Evolutionary conservation across 2,113 vertebrate genomes (phyloP), one percentile per base, ranked within the genome.

Genomic region (Odobenus rosmarus): DNA sequence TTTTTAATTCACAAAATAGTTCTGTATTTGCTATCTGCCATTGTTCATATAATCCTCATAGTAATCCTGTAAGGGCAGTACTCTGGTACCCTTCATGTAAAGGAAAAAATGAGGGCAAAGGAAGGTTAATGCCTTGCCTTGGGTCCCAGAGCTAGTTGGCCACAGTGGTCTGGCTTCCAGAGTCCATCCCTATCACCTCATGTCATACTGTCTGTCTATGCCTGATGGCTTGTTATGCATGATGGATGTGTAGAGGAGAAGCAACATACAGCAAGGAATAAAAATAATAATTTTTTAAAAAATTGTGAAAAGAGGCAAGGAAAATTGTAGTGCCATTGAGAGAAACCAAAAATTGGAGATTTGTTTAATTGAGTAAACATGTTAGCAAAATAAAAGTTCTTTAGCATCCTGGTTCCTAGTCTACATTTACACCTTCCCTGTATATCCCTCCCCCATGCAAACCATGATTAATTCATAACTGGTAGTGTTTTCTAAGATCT

Each of bases 371-470:
- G 49, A 59, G 9, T 59, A 18, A 69, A 26, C 2, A 11, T 46
- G 28, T 42, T 5, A 76, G 12, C 39, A 72, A 74, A 76, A 84
- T 16, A 21, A 5, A 59, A 57, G 18, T 36, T 42, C n/a, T 55
- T 59, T 90, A 2, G 72, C 2, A 39, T 18, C 12, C 12, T 61
- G 15, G 5, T 24, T 36, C 12, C 36, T 51, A 49, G 7, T 55
- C 14, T 59, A 3, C 12, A n/a, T 21, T 5, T 62, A n/a, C 0
- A 26, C 2, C 49, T 8, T 10, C 31, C 1, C 8, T 28, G 0
- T 64, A 0, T 28, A 31, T n/a, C 24, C 5, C 3, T 61, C 4
- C 53, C 49, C 11, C 14, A 7, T 28, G 9, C 2, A 11, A 0
- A 28, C 10, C 0, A 4, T 21, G 53, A 49, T 21, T 53, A 18